phyloP scores from a whole-genome alignment of 2,797 vertebrate species.

The Hippocampus kuda region DNA sequence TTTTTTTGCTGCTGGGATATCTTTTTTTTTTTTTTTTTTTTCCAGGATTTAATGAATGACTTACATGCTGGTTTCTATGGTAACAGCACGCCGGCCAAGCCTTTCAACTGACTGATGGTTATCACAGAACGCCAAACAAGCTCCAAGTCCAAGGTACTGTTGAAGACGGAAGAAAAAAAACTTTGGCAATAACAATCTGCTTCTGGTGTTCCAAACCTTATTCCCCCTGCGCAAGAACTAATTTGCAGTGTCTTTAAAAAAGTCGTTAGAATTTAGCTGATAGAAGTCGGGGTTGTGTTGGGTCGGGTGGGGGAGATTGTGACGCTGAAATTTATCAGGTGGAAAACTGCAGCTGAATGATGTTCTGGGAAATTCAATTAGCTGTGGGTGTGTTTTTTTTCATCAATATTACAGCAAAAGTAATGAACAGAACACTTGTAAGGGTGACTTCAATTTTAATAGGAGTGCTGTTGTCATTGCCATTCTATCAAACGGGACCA shows the following conservation, averaged over 20 bases:
- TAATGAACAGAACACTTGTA: no score
- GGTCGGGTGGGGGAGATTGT: no score
- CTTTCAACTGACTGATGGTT: constrained; percentile 42
- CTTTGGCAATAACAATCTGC: constrained; percentile 23
- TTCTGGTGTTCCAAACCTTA: not conserved
- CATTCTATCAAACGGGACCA: no score
- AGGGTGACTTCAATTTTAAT: no score
- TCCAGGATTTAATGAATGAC: constrained; percentile 40
- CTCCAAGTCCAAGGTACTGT: constrained; percentile 41
- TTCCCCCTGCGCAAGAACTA: not conserved
- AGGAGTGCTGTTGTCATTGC: no score
- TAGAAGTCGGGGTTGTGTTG: not conserved
- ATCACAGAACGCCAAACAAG: constrained; percentile 35
- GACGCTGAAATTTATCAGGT: not conserved
- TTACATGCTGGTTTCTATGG: constrained; percentile 47
- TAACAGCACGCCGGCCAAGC: constrained; percentile 32
- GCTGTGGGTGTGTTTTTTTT: not conserved
- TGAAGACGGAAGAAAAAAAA: constrained; percentile 19
- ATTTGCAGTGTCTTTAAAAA: constrained; percentile 7
- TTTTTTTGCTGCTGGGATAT: not conserved
- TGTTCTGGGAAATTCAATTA: not conserved
- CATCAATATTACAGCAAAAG: not conserved
- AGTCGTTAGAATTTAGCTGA: constrained; percentile 6
- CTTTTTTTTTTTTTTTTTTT: constrained; percentile 15
- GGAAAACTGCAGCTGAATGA: not conserved